These are phyloP conservation scores for Pelobates cultripes DNA, from an alignment of 2,797 vertebrate genomes.

Conservation along the genomic window DNA sequence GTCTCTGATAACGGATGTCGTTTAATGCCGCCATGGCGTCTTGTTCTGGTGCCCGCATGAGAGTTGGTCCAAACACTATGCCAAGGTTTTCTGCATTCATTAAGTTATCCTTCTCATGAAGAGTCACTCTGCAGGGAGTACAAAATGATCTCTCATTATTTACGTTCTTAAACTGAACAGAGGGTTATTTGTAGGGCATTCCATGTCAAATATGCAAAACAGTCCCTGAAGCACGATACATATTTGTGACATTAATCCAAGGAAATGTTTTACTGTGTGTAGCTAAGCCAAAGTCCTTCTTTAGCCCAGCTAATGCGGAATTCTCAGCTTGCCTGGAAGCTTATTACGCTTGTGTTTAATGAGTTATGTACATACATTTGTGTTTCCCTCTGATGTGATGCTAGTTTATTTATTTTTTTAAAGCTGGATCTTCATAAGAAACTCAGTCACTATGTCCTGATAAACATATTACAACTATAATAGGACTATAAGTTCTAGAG, in stretches of 20 bases:
- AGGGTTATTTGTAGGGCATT: conserved; percentile 41
- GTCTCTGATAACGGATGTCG: conserved; percentile 97
- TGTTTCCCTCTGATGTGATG: too few relatives aligned
- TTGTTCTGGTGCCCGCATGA: conserved; percentile 91
- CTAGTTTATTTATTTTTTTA: too few relatives aligned
- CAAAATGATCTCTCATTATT: conserved; percentile 35
- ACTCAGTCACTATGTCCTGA: too few relatives aligned
- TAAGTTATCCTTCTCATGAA: conserved; percentile 93
- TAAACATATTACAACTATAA: too few relatives aligned
- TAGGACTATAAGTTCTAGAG: too few relatives aligned
- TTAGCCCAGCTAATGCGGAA: too few relatives aligned
- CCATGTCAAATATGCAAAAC: neutral
- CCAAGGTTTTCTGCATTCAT: conserved; percentile 98
- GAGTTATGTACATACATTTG: too few relatives aligned
- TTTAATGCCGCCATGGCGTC: conserved; percentile 94
- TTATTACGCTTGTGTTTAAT: too few relatives aligned
- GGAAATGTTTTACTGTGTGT: conserved; percentile 18
- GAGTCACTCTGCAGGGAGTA: conserved; percentile 82
- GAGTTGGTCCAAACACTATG: conserved; percentile 95
- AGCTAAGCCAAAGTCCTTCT: conserved; percentile 14
- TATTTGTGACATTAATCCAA: conserved; percentile 29
- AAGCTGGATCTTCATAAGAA: too few relatives aligned
- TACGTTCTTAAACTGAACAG: conserved; percentile 1
- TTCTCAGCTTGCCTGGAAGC: too few relatives aligned
- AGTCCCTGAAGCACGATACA: neutral